These are phyloP conservation scores for Turdus rufiventris DNA, from an alignment of 2,113 vertebrate species.

Conservation along the genomic window DNA sequence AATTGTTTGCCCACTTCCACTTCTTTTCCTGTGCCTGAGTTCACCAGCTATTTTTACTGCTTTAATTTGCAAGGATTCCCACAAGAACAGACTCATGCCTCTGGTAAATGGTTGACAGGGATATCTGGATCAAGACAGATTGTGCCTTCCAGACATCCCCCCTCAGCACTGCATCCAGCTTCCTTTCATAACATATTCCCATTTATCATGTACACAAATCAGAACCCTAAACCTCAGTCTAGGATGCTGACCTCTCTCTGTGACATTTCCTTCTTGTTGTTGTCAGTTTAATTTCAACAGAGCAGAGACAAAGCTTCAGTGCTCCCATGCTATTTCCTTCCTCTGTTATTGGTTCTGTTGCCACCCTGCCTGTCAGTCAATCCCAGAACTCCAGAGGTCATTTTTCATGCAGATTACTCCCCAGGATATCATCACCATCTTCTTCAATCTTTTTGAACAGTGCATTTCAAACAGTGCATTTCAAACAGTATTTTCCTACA, in stretches of 20 bases:
- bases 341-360: neutral
- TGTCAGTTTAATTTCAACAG: neutral
- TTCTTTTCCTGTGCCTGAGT: neutral
- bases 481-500: neutral
- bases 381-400: neutral
- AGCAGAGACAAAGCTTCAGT: neutral
- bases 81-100: neutral
- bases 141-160: neutral
- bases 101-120: neutral
- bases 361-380: neutral
- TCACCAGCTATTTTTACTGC: neutral
- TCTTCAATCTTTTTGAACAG: neutral
- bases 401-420: neutral
- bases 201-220: neutral
- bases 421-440: neutral
- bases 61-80: slow-evolving; percentile 7
- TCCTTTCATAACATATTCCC: neutral
- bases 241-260: neutral
- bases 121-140: neutral
- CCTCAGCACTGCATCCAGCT: neutral
- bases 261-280: neutral
- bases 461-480: neutral
- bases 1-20: neutral
- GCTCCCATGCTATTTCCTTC: neutral
- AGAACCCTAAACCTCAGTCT: neutral